Evolutionary conservation across 2,113 vertebrate genomes (phyloP).

Genomic region (Lophochroa leadbeateri): DNA sequence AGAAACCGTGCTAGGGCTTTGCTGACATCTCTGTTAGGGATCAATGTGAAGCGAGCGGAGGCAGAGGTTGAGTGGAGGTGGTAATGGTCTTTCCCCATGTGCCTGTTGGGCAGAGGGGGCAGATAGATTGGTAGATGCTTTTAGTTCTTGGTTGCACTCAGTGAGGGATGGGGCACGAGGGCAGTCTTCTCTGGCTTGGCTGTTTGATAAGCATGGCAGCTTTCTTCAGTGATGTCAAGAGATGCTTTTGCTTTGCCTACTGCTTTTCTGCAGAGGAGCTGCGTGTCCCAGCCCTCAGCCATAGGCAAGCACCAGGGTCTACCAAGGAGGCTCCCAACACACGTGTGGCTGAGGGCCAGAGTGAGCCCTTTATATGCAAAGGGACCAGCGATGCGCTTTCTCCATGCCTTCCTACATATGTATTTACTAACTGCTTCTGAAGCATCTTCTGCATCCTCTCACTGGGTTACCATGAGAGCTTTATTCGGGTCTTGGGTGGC

Average conservation of each 20-base stretch:
- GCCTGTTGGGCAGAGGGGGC: background rate
- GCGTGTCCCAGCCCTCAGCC: background rate
- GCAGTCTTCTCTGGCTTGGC: background rate
- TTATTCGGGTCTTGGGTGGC: background rate
- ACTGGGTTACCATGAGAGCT: background rate
- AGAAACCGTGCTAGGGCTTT: conserved; percentile 83
- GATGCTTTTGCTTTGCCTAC: background rate
- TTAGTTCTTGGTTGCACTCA: background rate
- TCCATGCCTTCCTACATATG: rapidly evolving
- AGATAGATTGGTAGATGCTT: background rate
- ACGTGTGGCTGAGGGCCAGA: background rate
- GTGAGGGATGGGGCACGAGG: too few relatives aligned
- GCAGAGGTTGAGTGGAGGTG: background rate
- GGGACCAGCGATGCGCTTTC: background rate
- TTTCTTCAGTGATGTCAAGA: background rate
- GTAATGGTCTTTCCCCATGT: background rate
- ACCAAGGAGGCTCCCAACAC: too few relatives aligned
- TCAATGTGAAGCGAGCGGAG: rapidly evolving
- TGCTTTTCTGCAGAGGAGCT: background rate
- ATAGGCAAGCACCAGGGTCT: background rate
- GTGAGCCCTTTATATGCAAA: background rate
- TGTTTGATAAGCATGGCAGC: background rate
- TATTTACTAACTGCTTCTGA: background rate
- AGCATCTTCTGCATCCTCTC: background rate
- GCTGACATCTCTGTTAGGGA: conserved; percentile 67